A percentile compares a stretch with the other conserved stretches of the same genome.
Conservation (phyloP, 2,113 vertebrate genomes). For the Salvelinus namaycush region DNA sequence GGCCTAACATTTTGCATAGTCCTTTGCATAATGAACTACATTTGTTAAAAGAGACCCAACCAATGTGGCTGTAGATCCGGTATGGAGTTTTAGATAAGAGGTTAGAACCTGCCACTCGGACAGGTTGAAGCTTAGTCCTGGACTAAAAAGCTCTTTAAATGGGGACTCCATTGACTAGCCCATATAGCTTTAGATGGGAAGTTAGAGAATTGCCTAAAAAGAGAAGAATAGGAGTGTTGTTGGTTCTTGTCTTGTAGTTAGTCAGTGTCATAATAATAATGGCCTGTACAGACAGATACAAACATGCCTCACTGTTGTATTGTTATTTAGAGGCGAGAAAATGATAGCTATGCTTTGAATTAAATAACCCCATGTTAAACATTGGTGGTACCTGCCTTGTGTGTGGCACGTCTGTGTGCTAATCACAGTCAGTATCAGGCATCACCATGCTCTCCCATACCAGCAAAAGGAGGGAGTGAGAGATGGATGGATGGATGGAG, state of each 20-base stretch:
- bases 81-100: too few relatives aligned
- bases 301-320: conserved; percentile 17
- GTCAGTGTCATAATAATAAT: conserved; percentile 23
- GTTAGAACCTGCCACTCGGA: too few relatives aligned
- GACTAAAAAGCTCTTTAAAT: too few relatives aligned
- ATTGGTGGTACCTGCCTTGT: background rate
- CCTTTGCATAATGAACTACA: too few relatives aligned
- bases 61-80: too few relatives aligned
- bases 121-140: too few relatives aligned
- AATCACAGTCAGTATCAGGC: conserved; percentile 14
- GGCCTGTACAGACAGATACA: conserved; percentile 16
- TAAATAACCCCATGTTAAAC: background rate
- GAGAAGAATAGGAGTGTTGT: background rate
- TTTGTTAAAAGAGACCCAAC: too few relatives aligned
- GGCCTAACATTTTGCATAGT: too few relatives aligned
- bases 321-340: conserved; percentile 42
- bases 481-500: too few relatives aligned
- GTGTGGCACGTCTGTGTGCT: background rate
- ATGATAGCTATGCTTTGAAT: conserved; percentile 4
- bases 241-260: background rate
- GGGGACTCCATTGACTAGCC: too few relatives aligned
- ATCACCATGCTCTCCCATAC: background rate
- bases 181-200: too few relatives aligned
- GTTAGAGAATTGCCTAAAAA: background rate
- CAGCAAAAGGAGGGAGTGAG: too few relatives aligned